Evolutionary conservation across 1,140 invertebrate genomes (phyloP), one percentile per base, ranked within the genome.

Genomic region (Lysiphlebus fabarum): DNA sequence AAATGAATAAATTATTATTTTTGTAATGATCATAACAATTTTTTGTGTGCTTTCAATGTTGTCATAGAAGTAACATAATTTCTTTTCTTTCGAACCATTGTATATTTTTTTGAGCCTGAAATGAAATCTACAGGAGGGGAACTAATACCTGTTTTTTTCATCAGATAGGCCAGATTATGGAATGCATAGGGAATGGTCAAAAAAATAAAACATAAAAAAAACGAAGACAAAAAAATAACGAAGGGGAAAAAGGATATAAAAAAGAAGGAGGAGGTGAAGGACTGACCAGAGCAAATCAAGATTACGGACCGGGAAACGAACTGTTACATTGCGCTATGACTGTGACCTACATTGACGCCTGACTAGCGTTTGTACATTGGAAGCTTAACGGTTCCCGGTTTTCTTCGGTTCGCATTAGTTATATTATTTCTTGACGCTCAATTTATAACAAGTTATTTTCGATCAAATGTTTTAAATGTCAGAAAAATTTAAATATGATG

Each of bases 271-370:
- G 42, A 47, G 11, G 34, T 34, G 44, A 37, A 48, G 17, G 44
- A 37, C 14, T 48, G 45, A 45, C 42, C 34, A 36, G 44, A 40
- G 45, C 44, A 47, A 57, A 44, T 40, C 10, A 26, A 53, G 49
- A 53, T 58, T 58, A 53, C 41, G 51, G 55, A 60, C 44, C 51
- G 58, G 58, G 58, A 60, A 60, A 60, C 53, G 40, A 55, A 45
- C 53, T 55, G 58, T 55, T 59, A 55, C 53, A 60, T 60, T 60
- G 44, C 53, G 58, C 58, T 60, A 55, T 59, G 58, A 55, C 53
- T 60, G 51, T 60, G 58, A 60, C 58, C 58, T 42, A 60, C 58
- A 55, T 60, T 45, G 37, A 41, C 38, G 26, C 26, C 17, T n/a
- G 45, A 43, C 53, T 60, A 60, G 53, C 58, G 44, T 49, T 53